Percentiles rank a stretch among this genome's conserved stretches.
These are phyloP conservation scores for Mystacides longicornis DNA, from an alignment of 2,888 invertebrate genomes.

Conservation along the genomic window DNA sequence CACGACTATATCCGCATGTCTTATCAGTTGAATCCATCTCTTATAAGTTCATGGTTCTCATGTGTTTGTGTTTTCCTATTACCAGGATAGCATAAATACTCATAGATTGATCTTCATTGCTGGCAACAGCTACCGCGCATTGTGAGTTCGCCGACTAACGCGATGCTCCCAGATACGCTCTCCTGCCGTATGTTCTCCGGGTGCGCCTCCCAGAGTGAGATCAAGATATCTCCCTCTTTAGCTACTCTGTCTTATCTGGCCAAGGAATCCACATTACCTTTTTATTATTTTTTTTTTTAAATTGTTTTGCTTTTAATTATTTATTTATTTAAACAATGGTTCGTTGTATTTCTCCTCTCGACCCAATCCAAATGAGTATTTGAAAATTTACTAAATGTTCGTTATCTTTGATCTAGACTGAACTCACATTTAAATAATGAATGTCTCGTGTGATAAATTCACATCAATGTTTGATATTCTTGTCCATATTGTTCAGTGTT, in stretches of 20 bases:
- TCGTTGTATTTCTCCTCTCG: conserved; percentile 1
- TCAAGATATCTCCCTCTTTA: conserved; percentile 18
- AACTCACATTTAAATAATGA: no score
- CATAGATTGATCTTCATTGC: conserved; percentile 24
- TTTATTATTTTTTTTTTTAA: not conserved
- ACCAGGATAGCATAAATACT: conserved; percentile 18
- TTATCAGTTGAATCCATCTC: not conserved
- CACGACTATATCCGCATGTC: not conserved
- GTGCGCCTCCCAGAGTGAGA: conserved; percentile 22
- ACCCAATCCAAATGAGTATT: no score
- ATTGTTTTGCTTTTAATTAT: not conserved
- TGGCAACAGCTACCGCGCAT: conserved; percentile 10
- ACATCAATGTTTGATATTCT: no score
- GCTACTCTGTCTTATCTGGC: conserved; percentile 18
- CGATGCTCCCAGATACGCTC: conserved; percentile 18
- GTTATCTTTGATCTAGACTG: no score
- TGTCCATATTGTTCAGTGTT: no score
- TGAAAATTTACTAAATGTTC: no score
- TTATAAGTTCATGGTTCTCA: no score
- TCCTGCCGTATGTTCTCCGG: conserved; percentile 6
- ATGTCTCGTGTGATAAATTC: no score
- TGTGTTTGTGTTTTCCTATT: conserved; percentile 2
- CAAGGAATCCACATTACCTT: conserved; percentile 15
- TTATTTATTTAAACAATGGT: not conserved
- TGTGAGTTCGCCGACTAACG: conserved; percentile 22